phyloP scores from a whole-genome alignment of 2,113 vertebrate genomes.

The Salvator merianae region DNA sequence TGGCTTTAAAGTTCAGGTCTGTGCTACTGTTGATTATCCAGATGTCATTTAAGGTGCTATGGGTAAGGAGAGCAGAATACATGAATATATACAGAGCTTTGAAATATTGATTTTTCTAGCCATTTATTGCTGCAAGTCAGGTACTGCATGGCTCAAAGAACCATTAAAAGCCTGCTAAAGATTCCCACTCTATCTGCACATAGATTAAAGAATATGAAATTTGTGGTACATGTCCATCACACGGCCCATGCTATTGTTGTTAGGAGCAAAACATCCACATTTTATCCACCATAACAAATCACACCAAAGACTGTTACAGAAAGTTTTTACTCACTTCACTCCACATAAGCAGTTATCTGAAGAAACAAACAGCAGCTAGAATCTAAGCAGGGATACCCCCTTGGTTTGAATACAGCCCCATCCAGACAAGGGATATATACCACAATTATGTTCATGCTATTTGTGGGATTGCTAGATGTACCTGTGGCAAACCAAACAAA shows the following conservation, averaged over 20 bases:
- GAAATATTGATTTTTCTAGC: constrained; percentile 8
- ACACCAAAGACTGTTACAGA: background rate
- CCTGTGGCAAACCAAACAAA: no score
- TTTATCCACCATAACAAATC: background rate
- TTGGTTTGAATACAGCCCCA: background rate
- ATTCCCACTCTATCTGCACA: background rate
- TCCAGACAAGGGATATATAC: no score
- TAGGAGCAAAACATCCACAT: background rate
- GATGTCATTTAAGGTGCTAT: background rate
- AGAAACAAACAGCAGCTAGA: background rate
- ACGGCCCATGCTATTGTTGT: background rate
- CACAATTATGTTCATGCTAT: no score
- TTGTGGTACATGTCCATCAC: background rate
- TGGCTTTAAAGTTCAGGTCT: constrained; percentile 22
- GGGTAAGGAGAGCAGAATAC: background rate
- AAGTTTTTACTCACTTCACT: background rate
- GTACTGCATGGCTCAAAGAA: background rate
- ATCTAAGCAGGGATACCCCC: background rate
- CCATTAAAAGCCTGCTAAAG: constrained; percentile 9
- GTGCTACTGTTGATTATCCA: constrained; percentile 12
- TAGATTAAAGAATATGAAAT: constrained; percentile 2
- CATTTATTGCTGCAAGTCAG: constrained; percentile 7
- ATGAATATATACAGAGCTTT: constrained; percentile 7
- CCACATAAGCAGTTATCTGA: background rate
- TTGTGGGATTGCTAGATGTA: no score